Conservation (phyloP, 2,113 vertebrate species). For the Taxidea taxus region DNA sequence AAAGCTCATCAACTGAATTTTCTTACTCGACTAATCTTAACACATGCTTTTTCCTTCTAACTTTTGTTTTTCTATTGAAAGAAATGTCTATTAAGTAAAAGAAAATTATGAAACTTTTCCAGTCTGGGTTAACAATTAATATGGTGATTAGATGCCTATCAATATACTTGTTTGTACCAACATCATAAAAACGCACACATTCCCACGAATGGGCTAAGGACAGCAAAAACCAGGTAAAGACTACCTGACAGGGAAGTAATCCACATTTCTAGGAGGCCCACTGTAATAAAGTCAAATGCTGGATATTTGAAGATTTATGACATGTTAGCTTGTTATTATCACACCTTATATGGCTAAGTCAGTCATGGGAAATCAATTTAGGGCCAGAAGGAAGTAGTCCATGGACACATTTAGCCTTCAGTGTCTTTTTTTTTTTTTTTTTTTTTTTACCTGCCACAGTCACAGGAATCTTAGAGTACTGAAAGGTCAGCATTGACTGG, state of each 20-base stretch:
- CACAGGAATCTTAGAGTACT: not conserved
- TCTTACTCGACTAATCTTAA: conserved; percentile 26
- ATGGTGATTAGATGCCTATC: not conserved
- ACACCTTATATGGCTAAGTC: conserved; percentile 11
- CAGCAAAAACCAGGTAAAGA: not conserved
- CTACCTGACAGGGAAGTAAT: not conserved
- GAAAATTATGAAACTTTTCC: not conserved
- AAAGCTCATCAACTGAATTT: not conserved
- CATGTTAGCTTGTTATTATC: not conserved
- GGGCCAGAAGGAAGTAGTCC: not conserved
- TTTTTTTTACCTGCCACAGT: not conserved
- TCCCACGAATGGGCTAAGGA: not conserved
- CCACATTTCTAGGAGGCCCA: not conserved
- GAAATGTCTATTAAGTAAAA: not conserved
- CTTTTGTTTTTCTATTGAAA: not conserved
- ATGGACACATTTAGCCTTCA: not conserved
- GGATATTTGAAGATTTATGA: conserved; percentile 30
- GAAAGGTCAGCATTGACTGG: not conserved
- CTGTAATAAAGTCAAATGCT: conserved; percentile 17
- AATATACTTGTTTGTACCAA: not conserved
- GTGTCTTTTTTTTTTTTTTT: too few species aligned
- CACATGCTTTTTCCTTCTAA: not conserved
- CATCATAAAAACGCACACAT: not conserved
- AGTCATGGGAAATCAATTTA: conserved; percentile 4
- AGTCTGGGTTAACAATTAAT: not conserved